Conservation (phyloP, 2,797 vertebrate species). For the Phrynocephalus vlangalii region DNA sequence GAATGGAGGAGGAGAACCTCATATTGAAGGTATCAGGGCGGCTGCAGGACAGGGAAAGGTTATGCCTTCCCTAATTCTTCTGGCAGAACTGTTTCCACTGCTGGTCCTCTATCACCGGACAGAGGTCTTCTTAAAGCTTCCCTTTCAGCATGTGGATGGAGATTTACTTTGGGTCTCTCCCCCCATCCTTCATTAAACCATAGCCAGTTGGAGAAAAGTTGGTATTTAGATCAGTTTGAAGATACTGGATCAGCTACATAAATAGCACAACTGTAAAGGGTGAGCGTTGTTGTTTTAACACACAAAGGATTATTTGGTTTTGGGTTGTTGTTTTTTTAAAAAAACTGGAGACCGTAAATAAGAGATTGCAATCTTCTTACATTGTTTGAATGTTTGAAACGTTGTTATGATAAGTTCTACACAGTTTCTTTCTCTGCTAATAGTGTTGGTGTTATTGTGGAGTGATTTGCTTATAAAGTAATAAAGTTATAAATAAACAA, state of each 20-base stretch:
- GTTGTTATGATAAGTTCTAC: constrained; percentile 28
- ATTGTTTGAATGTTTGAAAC: constrained; percentile 20
- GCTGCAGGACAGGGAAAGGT: background rate
- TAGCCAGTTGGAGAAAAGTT: background rate
- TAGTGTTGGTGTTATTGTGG: constrained; percentile 11
- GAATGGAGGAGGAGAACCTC: background rate
- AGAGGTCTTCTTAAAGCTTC: background rate
- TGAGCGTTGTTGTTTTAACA: background rate
- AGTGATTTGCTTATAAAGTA: background rate
- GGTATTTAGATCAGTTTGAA: background rate
- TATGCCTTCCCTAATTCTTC: background rate
- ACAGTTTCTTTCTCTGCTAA: constrained; percentile 11
- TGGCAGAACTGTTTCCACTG: background rate
- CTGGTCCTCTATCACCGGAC: background rate
- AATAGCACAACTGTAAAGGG: constrained; percentile 14
- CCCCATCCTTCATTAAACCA: background rate
- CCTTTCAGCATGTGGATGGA: background rate
- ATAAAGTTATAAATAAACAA: constrained; percentile 19
- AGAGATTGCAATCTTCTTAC: constrained; percentile 15
- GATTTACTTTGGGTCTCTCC: background rate
- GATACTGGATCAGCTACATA: background rate
- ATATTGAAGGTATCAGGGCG: background rate
- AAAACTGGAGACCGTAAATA: constrained; percentile 10
- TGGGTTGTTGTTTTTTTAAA: background rate
- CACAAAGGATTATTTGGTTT: constrained; percentile 22